Conservation (phyloP, 2,888 invertebrate species). For the Xanthorhoe spadicearia region DNA sequence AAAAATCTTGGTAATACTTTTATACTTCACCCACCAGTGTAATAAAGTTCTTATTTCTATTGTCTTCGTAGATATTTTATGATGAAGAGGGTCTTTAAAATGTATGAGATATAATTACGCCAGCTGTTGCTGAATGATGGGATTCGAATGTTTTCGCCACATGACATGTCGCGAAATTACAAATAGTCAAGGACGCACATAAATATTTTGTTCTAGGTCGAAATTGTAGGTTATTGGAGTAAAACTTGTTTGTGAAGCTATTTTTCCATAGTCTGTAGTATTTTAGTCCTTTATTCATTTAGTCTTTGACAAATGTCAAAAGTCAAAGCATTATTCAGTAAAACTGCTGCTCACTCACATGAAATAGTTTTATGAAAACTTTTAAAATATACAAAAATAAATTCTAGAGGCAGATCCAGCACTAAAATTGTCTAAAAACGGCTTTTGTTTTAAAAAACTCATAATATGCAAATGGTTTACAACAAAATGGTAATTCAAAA, state of each 20-base stretch:
- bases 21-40: conserved; percentile 3
- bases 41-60: conserved; percentile 7
- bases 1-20: no score
- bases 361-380: no score
- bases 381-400: no score
- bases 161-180: conserved; percentile 3
- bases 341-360: no score
- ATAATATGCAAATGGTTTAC: conserved; percentile 26
- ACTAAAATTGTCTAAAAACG: no score
- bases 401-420: no score
- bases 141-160: conserved; percentile 18
- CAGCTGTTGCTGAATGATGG: conserved; percentile 25
- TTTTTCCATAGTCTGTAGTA: no score
- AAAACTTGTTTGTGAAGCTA: no score
- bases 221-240: no score
- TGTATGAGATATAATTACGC: conserved; percentile 20
- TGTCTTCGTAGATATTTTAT: conserved; percentile 27
- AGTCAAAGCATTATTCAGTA: no score
- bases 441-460: not conserved
- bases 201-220: not conserved
- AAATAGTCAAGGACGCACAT: conserved; percentile 16
- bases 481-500: conserved; percentile 40
- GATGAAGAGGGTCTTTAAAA: conserved; percentile 25
- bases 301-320: no score
- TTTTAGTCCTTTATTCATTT: no score